Evolutionary conservation across 2,113 vertebrate genomes (phyloP).

Genomic region (Cyrtonyx montezumae): DNA sequence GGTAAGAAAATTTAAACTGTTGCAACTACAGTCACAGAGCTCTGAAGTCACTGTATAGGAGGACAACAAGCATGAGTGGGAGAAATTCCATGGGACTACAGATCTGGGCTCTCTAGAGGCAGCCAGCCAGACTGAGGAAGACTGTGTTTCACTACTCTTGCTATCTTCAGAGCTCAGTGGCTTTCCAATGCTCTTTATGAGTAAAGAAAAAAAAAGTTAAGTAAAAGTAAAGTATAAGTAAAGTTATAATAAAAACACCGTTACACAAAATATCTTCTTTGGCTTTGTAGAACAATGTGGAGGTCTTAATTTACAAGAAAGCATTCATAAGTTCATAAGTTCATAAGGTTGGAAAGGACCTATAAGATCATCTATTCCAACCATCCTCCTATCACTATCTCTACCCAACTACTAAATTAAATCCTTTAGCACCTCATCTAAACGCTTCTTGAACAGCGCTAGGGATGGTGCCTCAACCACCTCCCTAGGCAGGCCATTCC

Average conservation of each 20-base stretch:
- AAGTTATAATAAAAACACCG: background rate
- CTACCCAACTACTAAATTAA: too few species aligned
- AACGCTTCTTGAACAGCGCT: too few species aligned
- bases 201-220: too few species aligned
- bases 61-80: conserved; percentile 16
- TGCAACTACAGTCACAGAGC: background rate
- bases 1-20: background rate
- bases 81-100: background rate
- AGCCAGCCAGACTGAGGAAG: background rate
- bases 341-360: too few species aligned
- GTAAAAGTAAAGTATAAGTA: too few species aligned
- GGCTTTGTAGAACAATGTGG: background rate
- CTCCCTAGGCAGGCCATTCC: too few species aligned
- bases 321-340: too few species aligned
- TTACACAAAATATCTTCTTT: background rate
- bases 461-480: too few species aligned
- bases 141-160: background rate
- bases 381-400: too few species aligned
- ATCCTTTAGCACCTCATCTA: too few species aligned
- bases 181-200: background rate
- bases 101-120: background rate
- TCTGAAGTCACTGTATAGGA: background rate
- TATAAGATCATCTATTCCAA: too few species aligned
- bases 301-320: background rate
- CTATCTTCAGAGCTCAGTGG: background rate